These are phyloP conservation scores for Acronicta psi DNA, from an alignment of 2,888 invertebrate species.

Conservation along the genomic window DNA sequence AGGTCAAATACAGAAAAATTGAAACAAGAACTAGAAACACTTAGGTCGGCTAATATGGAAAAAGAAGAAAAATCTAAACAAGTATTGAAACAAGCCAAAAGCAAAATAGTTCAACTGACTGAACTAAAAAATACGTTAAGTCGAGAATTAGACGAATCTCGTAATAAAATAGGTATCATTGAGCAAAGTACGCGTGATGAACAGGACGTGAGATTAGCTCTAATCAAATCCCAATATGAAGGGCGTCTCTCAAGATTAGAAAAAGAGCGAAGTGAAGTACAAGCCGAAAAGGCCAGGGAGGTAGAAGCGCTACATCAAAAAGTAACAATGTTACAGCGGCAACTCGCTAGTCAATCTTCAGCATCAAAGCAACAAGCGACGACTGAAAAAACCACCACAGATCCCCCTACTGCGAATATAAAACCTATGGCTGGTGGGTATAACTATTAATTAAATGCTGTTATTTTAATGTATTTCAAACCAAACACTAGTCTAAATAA, in stretches of 20 bases:
- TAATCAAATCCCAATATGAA: constrained; percentile 92
- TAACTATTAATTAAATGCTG: not conserved
- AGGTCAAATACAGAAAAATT: constrained; percentile 90
- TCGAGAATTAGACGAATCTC: constrained; percentile 89
- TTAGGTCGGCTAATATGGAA: constrained; percentile 87
- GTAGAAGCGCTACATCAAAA: constrained; percentile 93
- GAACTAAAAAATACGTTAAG: constrained; percentile 91
- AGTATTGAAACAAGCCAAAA: constrained; percentile 92
- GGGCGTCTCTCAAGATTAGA: constrained; percentile 91
- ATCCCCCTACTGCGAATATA: constrained; percentile 95
- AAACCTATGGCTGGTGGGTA: constrained; percentile 96
- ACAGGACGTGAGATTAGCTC: constrained; percentile 88
- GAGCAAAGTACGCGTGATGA: constrained; percentile 88
- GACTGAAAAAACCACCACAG: constrained; percentile 88
- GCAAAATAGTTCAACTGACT: constrained; percentile 92
- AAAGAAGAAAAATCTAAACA: constrained; percentile 91
- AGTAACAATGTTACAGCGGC: constrained; percentile 91
- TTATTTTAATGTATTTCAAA: too few species aligned
- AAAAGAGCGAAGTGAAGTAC: constrained; percentile 91
- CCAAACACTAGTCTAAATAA: too few species aligned
- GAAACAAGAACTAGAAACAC: constrained; percentile 90
- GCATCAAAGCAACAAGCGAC: constrained; percentile 90
- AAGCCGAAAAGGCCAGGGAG: constrained; percentile 90
- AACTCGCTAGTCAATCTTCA: constrained; percentile 92
- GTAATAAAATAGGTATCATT: constrained; percentile 83